These are phyloP conservation scores for Girardia tigrina DNA, from an alignment of 2,888 invertebrate species.

Conservation along the genomic window DNA sequence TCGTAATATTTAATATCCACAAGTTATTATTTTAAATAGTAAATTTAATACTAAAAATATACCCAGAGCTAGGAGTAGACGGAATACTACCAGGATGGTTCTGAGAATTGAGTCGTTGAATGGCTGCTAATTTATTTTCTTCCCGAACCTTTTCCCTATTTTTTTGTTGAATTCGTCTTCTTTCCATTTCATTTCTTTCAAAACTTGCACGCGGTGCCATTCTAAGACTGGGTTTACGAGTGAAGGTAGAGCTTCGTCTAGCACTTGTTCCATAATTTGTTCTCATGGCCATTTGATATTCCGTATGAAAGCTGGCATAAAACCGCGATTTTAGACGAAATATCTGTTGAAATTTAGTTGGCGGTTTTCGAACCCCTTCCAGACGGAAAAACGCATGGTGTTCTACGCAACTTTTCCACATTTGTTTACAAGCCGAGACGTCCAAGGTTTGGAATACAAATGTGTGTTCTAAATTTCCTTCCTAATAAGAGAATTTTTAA, in stretches of 20 bases:
- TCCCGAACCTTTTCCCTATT: not conserved
- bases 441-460: constrained; percentile 74
- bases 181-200: constrained; percentile 29
- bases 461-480: constrained; percentile 63
- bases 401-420: constrained; percentile 99
- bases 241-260: constrained; percentile 29
- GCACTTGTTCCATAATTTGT: constrained; percentile 32
- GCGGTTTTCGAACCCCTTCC: constrained; percentile 13
- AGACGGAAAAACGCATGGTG: constrained; percentile 97
- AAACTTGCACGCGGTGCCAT: constrained; percentile 25
- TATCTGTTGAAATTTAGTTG: constrained; percentile 21
- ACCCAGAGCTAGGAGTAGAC: not conserved
- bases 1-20: too few relatives aligned
- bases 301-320: constrained; percentile 33
- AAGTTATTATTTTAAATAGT: too few relatives aligned
- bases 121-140: not conserved
- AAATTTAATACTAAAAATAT: too few relatives aligned
- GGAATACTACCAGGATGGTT: too few relatives aligned
- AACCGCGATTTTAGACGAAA: constrained; percentile 31
- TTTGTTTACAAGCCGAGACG: constrained; percentile 93
- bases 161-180: not conserved
- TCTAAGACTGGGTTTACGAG: constrained; percentile 26
- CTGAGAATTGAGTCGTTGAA: not conserved
- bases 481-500: not conserved
- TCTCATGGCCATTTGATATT: constrained; percentile 20